Evolutionary conservation across 2,888 invertebrate genomes (phyloP), one percentile per base, ranked within the genome.

Genomic region (Chrysolina americana): DNA sequence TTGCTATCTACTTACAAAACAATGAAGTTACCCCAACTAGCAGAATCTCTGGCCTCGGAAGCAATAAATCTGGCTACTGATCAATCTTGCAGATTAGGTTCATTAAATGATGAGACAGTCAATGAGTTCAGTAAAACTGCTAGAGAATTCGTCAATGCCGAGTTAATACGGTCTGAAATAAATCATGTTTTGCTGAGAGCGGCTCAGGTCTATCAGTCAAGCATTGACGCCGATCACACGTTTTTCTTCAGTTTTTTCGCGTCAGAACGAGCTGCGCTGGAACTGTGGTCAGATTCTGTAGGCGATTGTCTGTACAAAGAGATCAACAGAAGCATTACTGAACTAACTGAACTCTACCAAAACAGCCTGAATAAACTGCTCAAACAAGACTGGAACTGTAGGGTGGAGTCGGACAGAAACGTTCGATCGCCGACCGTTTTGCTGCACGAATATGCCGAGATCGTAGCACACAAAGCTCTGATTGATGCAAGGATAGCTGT

Each of bases 111-210:
- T 80, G 92, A 92, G 70, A 90, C 94, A 47, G 92, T 94, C 21
- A 92, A 94, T 41, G 93, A 93, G 82, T 94, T 94, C 6, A 94
- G 93, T 92, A 92, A 92, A 50, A 90, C 93, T 74, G 95, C 95
- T 0, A 92, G 94, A 70, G 94, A 94, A 83, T 92, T 93, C 1
- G 92, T 94, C 0, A 94, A 93, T 81, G 91, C 92, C 1, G 94
- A 94, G 86, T 89, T 95, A 41, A 93, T 95, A 41, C 94, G 94
- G 83, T 93, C 94, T 0, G 95, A 95, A 88, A 93, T 95, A 76
- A 91, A 93, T 19, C 93, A 94, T 74, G 93, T 94, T 8, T 90
- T 94, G 84, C 89, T 91, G 82, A 90, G 93, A 53, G 94, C 93
- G 72, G 93, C 93, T 6, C 92, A 92, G 83, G 89, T 91, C 5